Conservation (phyloP, 2,113 vertebrate genomes). For the Petaurus breviceps region DNA sequence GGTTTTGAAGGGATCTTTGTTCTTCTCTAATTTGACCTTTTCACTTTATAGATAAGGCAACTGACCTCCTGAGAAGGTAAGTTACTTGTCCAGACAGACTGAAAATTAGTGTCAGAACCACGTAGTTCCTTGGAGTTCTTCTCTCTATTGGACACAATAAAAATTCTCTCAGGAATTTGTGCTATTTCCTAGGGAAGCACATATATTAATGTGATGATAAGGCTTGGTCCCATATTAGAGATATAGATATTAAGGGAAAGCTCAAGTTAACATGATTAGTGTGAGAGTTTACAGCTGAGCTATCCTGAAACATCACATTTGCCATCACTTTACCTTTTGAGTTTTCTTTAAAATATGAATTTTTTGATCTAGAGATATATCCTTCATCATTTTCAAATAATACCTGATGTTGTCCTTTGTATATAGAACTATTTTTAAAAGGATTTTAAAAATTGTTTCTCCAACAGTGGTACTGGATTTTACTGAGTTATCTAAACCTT, state of each 20-base stretch:
- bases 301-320: neutral
- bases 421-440: neutral
- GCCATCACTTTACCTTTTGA: neutral
- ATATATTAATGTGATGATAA: neutral
- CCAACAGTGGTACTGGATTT: neutral
- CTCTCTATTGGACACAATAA: neutral
- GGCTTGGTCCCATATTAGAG: neutral
- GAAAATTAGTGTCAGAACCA: neutral
- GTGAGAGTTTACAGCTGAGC: neutral
- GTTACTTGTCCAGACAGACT: neutral
- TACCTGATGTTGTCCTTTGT: neutral
- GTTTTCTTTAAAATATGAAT: neutral
- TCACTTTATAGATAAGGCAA: neutral
- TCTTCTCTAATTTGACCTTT: neutral
- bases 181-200: neutral
- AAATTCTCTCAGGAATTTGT: neutral
- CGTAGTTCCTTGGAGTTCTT: neutral
- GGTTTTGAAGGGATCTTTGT: neutral
- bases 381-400: neutral
- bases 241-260: neutral
- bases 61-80: neutral
- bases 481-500: neutral
- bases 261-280: neutral
- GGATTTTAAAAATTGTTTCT: neutral
- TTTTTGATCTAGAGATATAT: neutral